Evolutionary conservation across 1,140 invertebrate genomes (phyloP).

Genomic region (Pseudachorutes palmiensis): DNA sequence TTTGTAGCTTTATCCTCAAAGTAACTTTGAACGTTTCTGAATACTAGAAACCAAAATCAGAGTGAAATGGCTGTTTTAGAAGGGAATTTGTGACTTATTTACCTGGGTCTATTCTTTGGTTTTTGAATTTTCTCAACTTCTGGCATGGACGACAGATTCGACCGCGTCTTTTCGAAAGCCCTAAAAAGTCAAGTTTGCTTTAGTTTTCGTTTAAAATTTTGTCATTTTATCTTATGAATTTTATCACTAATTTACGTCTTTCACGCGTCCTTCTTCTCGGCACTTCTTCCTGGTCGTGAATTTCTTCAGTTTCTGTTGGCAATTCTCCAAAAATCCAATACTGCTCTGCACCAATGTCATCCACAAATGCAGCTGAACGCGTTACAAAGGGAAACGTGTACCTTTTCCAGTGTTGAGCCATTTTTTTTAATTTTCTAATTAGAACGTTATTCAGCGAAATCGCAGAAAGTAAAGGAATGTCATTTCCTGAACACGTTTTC

Average conservation of each 20-base stretch:
- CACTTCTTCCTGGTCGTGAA: background rate
- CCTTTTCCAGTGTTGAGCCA: background rate
- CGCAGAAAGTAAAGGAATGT: background rate
- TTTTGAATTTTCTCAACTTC: background rate
- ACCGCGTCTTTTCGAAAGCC: too few species aligned
- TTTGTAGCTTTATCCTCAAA: background rate
- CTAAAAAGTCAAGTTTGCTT: too few species aligned
- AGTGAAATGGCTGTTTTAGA: too few species aligned
- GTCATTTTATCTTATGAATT: background rate
- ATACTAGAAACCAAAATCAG: background rate
- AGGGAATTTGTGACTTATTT: too few species aligned
- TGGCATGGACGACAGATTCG: background rate
- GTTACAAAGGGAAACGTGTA: conserved; percentile 7
- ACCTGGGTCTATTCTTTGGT: background rate
- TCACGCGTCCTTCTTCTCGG: background rate
- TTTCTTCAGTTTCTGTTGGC: background rate
- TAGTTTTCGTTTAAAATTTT: background rate
- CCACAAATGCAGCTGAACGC: background rate
- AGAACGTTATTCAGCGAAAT: background rate
- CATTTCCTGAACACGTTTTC: background rate
- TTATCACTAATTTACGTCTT: too few species aligned
- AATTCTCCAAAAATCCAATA: background rate
- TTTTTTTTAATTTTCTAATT: background rate
- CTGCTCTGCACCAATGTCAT: background rate
- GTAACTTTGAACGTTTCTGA: background rate